phyloP scores from a whole-genome alignment of 2,888 invertebrate species.

The Trachelus tabidus region DNA sequence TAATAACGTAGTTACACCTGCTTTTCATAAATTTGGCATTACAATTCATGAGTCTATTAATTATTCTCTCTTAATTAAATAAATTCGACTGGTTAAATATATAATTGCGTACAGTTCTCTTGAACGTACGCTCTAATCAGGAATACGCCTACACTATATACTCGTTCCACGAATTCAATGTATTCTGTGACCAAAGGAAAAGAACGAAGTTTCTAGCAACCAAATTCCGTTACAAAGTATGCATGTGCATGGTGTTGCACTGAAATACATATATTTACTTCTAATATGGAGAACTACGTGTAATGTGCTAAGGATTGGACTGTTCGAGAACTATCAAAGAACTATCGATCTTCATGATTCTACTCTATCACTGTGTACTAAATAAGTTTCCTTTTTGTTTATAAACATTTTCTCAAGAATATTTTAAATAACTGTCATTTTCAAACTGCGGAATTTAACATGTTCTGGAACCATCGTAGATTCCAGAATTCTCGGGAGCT shows the following conservation, averaged over 20 bases:
- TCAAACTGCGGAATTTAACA: neutral
- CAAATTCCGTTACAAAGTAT: too few relatives aligned
- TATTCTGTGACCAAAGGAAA: too few relatives aligned
- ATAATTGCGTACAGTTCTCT: neutral
- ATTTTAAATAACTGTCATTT: neutral
- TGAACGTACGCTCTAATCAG: neutral
- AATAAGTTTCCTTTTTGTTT: neutral
- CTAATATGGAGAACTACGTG: too few relatives aligned
- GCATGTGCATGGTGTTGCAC: too few relatives aligned
- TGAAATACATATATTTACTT: too few relatives aligned
- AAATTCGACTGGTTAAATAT: neutral
- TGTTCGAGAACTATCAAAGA: too few relatives aligned
- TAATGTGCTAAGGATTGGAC: too few relatives aligned
- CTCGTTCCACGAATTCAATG: too few relatives aligned
- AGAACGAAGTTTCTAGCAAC: too few relatives aligned
- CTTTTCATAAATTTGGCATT: neutral
- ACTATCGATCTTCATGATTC: too few relatives aligned
- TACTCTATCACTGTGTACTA: neutral
- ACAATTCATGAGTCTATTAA: neutral
- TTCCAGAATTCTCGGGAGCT: neutral
- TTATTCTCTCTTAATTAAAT: neutral
- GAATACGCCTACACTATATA: neutral
- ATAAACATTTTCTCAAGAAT: neutral
- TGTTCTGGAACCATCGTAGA: neutral
- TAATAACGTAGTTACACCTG: neutral